Base-by-base conservation (phyloP, 1,140 invertebrate genomes). In the Drosophila yakuba region DNA sequence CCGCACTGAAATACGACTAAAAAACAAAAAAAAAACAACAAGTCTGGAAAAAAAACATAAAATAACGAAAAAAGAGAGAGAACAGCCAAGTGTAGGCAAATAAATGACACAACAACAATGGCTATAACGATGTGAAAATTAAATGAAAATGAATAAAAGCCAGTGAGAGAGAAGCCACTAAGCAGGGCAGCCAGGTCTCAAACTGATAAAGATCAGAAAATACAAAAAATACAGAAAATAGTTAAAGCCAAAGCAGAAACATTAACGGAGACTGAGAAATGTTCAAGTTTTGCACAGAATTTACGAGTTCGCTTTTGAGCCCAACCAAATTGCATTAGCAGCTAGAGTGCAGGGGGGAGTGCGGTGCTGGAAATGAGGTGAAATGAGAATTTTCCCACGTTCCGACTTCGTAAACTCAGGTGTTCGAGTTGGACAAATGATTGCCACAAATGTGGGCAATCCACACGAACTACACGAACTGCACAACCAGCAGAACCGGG, bases 361-460 rank as follows among this genome's bases (percentile, higher is more conserved):
- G 20, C 20, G 20, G 20, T 1, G 20, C 20, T 20, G 20, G 20
- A 20, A 20, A 20, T 20, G 25, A 25, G 25, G 39, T 60, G 50
- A 74, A 83, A 69, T 83, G 80, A 88, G 84, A 88, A 88, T 84
- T 89, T 88, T 88, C 83, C 83, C 83, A 88, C 83, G 83, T 74
- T 88, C 25, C 54, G 35, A 64, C 58, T 39, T 23, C 4, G 41
- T 14, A 28, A 39, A 38, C 60, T 68, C 64, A 66, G 64, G 64
- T 68, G 64, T 66, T 66, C 66, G 47, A 68, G 64, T 44, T 47
- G 64, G 64, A 68, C 60, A 68, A 66, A 66, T 66, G 64, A 68
- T 66, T 23, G 60, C 47, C 64, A 28, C 64, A 52, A 64, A 44
- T 32, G 41, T 51, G 4, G 48, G 47, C 47, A 50, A 50, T 15